Percentiles rank a stretch among this genome's conserved stretches.
These are phyloP conservation scores for Dryomyza anilis DNA, from an alignment of 2,888 invertebrate species.

Conservation along the genomic window DNA sequence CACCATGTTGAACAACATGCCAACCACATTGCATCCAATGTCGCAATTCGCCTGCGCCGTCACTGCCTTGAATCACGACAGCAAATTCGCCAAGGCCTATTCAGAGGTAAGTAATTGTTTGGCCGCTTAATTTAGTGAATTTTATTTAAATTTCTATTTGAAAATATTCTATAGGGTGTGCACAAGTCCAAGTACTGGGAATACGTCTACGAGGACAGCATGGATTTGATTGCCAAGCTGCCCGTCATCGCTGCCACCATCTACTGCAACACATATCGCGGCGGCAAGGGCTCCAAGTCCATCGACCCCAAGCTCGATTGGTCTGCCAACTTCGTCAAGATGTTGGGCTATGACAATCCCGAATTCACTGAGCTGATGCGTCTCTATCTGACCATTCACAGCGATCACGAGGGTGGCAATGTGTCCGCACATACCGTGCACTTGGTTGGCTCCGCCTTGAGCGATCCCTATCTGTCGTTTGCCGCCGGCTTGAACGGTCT, in stretches of 20 bases:
- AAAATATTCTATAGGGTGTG: constrained; percentile 61
- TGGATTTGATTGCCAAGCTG: constrained; percentile 86
- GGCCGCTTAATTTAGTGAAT: too few relatives aligned
- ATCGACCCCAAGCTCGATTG: constrained; percentile 82
- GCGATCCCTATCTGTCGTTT: constrained; percentile 85
- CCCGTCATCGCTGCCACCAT: constrained; percentile 86
- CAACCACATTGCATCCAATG: constrained; percentile 83
- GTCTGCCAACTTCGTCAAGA: constrained; percentile 80
- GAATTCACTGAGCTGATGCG: constrained; percentile 82
- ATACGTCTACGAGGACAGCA: constrained; percentile 77
- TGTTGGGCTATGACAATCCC: constrained; percentile 79
- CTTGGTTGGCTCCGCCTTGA: constrained; percentile 83
- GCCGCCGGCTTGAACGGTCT: constrained; percentile 86
- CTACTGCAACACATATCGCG: constrained; percentile 77
- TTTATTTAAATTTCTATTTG: constrained; percentile 4
- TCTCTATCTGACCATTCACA: constrained; percentile 83
- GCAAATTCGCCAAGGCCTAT: constrained; percentile 83
- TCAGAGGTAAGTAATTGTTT: constrained; percentile 56
- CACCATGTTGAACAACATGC: constrained; percentile 81
- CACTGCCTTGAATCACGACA: constrained; percentile 81
- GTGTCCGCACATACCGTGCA: constrained; percentile 90
- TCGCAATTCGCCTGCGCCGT: constrained; percentile 82
- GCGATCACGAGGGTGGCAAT: constrained; percentile 89
- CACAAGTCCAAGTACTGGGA: constrained; percentile 83
- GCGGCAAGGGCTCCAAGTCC: constrained; percentile 73